These are phyloP conservation scores for Falco berigora DNA, from an alignment of 2,797 vertebrate genomes.

Conservation along the genomic window DNA sequence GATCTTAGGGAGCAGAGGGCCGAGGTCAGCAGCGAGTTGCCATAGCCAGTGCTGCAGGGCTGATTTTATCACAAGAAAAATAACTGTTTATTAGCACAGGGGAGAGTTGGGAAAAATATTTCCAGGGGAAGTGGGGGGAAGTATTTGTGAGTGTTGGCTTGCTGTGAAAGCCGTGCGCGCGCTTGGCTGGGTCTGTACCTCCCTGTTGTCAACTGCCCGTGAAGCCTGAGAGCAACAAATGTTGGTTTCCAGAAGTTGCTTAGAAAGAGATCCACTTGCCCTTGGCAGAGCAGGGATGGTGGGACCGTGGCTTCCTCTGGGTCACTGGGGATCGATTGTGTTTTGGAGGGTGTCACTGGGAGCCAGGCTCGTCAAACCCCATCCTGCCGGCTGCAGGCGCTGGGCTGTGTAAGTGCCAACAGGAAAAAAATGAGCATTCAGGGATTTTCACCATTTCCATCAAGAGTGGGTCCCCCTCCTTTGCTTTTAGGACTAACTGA, in stretches of 20 bases:
- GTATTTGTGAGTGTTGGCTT: not conserved
- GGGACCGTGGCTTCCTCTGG: not conserved
- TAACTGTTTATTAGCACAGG: not conserved
- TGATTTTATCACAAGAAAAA: not conserved
- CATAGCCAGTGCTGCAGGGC: not conserved
- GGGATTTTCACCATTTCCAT: not conserved
- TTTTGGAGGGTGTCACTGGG: accelerated
- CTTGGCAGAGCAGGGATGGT: not conserved
- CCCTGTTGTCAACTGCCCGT: not conserved
- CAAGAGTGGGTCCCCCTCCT: not conserved
- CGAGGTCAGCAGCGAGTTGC: constrained; percentile 2
- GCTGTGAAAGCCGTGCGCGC: accelerated
- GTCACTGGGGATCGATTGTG: accelerated
- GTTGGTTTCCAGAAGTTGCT: not conserved
- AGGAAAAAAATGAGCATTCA: accelerated
- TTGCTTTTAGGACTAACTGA: not conserved
- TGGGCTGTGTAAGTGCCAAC: not conserved
- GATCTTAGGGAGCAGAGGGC: not conserved
- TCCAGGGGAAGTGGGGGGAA: not conserved
- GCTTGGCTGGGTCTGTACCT: not conserved
- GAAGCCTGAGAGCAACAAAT: not conserved
- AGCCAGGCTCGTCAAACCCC: not conserved
- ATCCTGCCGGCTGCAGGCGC: not conserved
- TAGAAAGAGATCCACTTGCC: not conserved
- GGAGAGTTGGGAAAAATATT: not conserved